A percentile compares a stretch with the other conserved stretches of the same genome.
Evolutionary conservation across 92 coral and sea anemone genomes (phyloP).

Genomic region (Zoanthus sociatus): DNA sequence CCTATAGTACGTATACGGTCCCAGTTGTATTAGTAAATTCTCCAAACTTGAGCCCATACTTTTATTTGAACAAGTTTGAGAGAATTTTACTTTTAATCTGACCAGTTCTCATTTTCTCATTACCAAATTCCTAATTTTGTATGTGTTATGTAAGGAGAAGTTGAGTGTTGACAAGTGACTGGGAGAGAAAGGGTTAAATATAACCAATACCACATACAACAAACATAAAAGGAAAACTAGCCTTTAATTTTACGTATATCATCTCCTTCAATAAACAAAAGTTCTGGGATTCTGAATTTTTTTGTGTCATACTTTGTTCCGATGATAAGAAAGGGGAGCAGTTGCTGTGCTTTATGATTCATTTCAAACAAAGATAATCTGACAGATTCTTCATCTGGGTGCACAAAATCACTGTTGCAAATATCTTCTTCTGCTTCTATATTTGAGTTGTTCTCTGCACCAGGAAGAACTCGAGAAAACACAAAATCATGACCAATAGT

Average conservation of each 20-base stretch:
- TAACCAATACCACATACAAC: too few species aligned
- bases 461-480: conserved; percentile 16
- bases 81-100: too few species aligned
- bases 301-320: conserved; percentile 58
- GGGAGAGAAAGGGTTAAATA: too few species aligned
- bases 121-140: too few species aligned
- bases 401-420: conserved; percentile 2
- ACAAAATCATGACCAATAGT: background rate
- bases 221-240: background rate
- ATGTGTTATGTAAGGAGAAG: too few species aligned
- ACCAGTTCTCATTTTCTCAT: too few species aligned
- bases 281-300: conserved; percentile 59
- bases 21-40: too few species aligned
- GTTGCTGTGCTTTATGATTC: conserved; percentile 62
- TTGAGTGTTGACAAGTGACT: too few species aligned
- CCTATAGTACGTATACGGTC: too few species aligned
- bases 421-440: background rate
- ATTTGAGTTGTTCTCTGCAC: background rate
- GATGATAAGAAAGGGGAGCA: conserved; percentile 68
- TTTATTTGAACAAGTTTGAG: too few species aligned
- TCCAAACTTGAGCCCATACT: too few species aligned
- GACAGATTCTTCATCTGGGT: conserved; percentile 16
- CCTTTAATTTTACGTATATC: conserved; percentile 17
- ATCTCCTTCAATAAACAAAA: conserved; percentile 56
- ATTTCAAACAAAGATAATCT: conserved; percentile 73